phyloP scores from a whole-genome alignment of 2,888 invertebrate genomes.

The Hedya salicella region DNA sequence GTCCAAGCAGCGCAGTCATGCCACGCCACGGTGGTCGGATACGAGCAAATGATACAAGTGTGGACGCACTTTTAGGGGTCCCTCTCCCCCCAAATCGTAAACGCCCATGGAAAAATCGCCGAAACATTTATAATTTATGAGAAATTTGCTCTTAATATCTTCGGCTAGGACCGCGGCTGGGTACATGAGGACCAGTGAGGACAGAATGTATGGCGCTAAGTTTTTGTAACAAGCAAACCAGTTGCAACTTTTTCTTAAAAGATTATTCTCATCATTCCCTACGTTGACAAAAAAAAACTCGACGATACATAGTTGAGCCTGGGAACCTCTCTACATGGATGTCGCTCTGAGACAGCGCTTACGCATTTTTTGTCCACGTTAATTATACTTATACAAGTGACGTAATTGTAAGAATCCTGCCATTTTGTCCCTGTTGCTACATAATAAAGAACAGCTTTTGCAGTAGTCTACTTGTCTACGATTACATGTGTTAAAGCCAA shows the following conservation, averaged over 20 bases:
- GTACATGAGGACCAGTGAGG: not conserved
- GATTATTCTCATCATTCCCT: conserved; percentile 3
- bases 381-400: conserved; percentile 23
- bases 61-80: no score
- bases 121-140: no score
- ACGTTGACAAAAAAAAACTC: conserved; percentile 8
- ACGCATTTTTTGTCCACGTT: conserved; percentile 19
- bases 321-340: conserved; percentile 34
- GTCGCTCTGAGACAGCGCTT: conserved; percentile 16
- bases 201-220: conserved; percentile 6
- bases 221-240: conserved; percentile 3
- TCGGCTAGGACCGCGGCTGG: no score
- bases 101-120: no score
- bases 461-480: not conserved
- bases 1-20: no score
- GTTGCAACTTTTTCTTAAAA: conserved; percentile 3
- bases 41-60: no score
- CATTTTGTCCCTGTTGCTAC: conserved; percentile 9
- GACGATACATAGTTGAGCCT: conserved; percentile 18
- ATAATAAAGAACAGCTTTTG: conserved; percentile 9
- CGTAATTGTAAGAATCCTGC: conserved; percentile 22
- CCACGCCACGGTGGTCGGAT: no score
- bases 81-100: no score
- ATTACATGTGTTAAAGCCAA: not conserved
- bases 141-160: no score